These are phyloP conservation scores for Coenonympha glycerion DNA, from an alignment of 2,888 invertebrate species.

Conservation along the genomic window DNA sequence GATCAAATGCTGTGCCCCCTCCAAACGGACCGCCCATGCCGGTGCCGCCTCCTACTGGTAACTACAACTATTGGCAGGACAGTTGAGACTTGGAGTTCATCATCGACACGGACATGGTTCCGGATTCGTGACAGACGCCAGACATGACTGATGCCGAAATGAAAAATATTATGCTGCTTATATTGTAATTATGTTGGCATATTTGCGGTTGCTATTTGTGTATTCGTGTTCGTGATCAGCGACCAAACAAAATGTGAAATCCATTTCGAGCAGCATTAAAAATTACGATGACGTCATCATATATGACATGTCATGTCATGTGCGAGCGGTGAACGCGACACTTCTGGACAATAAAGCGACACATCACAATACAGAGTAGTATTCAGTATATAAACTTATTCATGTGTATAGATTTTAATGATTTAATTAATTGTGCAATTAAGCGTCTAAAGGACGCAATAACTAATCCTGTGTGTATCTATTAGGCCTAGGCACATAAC, in stretches of 20 bases:
- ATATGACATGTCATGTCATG: too few relatives aligned
- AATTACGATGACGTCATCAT: too few relatives aligned
- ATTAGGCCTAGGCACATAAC: too few relatives aligned
- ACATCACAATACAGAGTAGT: not conserved
- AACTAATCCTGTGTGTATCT: not conserved
- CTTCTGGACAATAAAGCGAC: not conserved
- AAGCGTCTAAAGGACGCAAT: not conserved
- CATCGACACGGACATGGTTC: conserved; percentile 26
- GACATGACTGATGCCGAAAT: conserved; percentile 18
- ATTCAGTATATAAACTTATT: not conserved
- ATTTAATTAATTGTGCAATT: conserved; percentile 7
- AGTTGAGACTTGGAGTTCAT: conserved; percentile 59
- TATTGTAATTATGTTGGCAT: not conserved
- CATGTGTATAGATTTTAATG: conserved; percentile 2
- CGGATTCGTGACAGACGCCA: conserved; percentile 26
- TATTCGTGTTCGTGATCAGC: not conserved
- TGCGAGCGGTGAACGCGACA: not conserved
- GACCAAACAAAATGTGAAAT: too few relatives aligned
- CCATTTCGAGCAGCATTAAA: too few relatives aligned
- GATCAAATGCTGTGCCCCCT: conserved; percentile 46
- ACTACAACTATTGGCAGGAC: conserved; percentile 70
- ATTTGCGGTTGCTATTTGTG: not conserved
- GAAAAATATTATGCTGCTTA: conserved; percentile 12
- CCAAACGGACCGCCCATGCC: conserved; percentile 55
- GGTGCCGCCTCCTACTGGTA: conserved; percentile 58